Conservation (phyloP, 64 coral and sea anemone genomes). For the Pachyseris speciosa region DNA sequence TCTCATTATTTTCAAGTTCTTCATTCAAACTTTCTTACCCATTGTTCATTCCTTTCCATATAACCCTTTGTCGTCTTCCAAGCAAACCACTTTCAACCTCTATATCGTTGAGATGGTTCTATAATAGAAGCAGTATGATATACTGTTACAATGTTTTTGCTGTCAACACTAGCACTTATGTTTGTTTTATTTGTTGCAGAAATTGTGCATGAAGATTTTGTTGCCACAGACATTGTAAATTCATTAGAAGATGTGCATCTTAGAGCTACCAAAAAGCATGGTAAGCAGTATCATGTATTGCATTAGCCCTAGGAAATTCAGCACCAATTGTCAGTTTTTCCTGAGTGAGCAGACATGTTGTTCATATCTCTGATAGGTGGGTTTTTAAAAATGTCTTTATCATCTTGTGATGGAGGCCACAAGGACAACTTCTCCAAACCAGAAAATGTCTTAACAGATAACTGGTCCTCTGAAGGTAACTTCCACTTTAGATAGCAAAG, state of each 20-base stretch:
- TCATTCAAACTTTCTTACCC: neutral
- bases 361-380: constrained; percentile 46
- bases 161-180: no score
- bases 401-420: constrained; percentile 89
- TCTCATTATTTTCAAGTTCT: neutral
- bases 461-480: constrained; percentile 91
- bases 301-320: no score
- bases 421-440: constrained; percentile 90
- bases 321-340: no score
- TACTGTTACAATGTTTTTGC: neutral
- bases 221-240: constrained; percentile 56
- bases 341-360: neutral
- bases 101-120: neutral
- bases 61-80: neutral
- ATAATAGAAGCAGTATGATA: no score
- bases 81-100: neutral
- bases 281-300: neutral
- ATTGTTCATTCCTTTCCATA: neutral
- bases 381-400: constrained; percentile 81
- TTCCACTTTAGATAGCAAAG: neutral
- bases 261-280: constrained; percentile 80
- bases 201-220: constrained; percentile 78
- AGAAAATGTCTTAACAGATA: constrained; percentile 95
- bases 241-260: constrained; percentile 86
- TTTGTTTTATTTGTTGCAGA: constrained; percentile 12